phyloP scores from a whole-genome alignment of 2,888 invertebrate genomes.

The Lasioglossum villosulum region DNA sequence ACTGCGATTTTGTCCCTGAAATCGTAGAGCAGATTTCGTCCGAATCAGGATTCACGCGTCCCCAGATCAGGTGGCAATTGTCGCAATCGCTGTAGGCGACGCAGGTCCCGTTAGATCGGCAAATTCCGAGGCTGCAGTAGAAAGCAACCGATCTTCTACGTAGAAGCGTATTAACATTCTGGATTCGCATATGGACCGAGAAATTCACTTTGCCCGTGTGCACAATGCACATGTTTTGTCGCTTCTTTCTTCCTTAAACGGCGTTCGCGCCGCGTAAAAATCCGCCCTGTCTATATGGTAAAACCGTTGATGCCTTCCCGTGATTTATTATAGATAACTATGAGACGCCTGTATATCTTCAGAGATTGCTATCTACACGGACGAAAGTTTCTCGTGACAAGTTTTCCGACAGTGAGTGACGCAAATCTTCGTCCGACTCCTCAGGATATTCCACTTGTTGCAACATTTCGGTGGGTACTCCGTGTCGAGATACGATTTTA shows the following conservation, averaged over 20 bases:
- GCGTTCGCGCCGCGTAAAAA: not conserved
- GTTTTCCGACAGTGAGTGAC: slow-evolving; percentile 17
- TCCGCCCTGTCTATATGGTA: not conserved
- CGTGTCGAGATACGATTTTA: not conserved
- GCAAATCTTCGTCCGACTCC: not conserved
- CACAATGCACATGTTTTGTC: not conserved
- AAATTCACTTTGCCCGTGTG: not conserved
- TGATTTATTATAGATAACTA: slow-evolving; percentile 17
- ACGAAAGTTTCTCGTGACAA: slow-evolving; percentile 18
- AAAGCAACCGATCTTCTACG: slow-evolving; percentile 31
- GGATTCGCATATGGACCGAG: slow-evolving; percentile 19
- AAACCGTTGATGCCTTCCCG: not conserved
- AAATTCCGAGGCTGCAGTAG: slow-evolving; percentile 26
- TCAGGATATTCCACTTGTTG: slow-evolving; percentile 16
- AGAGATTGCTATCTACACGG: slow-evolving; percentile 9
- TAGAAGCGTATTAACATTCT: slow-evolving; percentile 23
- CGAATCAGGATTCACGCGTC: not conserved
- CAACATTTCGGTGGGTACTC: not conserved
- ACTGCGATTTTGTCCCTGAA: not conserved
- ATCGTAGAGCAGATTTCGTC: not conserved
- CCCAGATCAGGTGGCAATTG: slow-evolving; percentile 15
- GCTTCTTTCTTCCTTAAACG: not conserved
- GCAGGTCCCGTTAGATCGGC: slow-evolving; percentile 35
- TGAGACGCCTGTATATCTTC: not conserved
- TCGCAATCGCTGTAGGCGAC: slow-evolving; percentile 10